These are phyloP conservation scores for Eremobia ochroleuca DNA, from an alignment of 2,888 invertebrate genomes.

Conservation along the genomic window DNA sequence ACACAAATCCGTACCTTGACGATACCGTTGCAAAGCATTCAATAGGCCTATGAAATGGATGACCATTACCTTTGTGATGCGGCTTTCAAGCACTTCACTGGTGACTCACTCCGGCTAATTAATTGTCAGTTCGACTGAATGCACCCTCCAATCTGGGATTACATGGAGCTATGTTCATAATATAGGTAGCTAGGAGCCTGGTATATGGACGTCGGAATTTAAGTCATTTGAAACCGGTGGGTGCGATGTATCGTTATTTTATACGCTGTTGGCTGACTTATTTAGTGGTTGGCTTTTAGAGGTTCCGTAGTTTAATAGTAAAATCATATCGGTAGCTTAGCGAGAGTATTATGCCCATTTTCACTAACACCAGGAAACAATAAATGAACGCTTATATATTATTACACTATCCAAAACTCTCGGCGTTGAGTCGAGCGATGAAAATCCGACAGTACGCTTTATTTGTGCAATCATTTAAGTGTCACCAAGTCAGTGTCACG, in stretches of 20 bases:
- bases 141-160: conserved; percentile 59
- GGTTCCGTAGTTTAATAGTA: background rate
- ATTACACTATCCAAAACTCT: background rate
- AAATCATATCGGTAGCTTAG: background rate
- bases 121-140: conserved; percentile 69
- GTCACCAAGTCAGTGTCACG: background rate
- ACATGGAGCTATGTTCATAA: conserved; percentile 48
- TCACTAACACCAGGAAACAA: background rate
- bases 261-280: background rate
- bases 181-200: conserved; percentile 4
- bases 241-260: conserved; percentile 2
- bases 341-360: background rate
- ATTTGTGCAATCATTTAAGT: background rate
- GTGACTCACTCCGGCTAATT: conserved; percentile 72
- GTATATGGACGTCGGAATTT: conserved; percentile 31
- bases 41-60: conserved; percentile 67
- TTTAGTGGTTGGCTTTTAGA: conserved; percentile 9
- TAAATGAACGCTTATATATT: background rate
- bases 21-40: conserved; percentile 52
- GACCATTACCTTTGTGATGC: conserved; percentile 73
- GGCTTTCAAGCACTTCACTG: conserved; percentile 68
- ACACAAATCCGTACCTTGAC: conserved; percentile 40
- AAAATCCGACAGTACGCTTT: background rate
- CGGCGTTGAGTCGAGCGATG: background rate
- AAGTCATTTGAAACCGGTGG: conserved; percentile 11